Evolutionary conservation across 2,888 invertebrate species (phyloP), one percentile per base, ranked within the genome.

Genomic region (Lasiommata megera): DNA sequence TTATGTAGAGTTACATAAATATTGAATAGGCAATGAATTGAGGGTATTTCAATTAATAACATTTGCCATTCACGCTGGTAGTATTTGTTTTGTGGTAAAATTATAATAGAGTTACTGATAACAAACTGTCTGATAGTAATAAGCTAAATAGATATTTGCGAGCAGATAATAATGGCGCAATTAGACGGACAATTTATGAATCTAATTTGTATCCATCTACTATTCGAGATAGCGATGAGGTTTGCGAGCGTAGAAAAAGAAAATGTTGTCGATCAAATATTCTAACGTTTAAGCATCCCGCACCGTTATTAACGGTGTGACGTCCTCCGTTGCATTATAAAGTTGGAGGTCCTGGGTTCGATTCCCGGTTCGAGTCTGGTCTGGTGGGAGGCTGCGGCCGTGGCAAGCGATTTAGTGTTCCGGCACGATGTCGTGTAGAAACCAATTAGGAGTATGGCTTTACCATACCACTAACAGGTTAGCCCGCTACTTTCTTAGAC

Each of bases 1-100:
- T 76, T 70, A 60, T 68, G 65, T 67, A 57, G 64, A 62, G 61
- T 64, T 66, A 69, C 67, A 69, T 76, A 62, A 70, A 72, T 71
- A 71, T 69, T 74, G 69, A 69, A 74, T 69, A 51, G 58, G 52
- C 58, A 67, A 69, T 65, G 62, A 63, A 71, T 52, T 69, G 67
- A 66, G 67, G 64, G 61, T 65, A 67, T 77, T 74, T 70, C 67
- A 68, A 73, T 74, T 73, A 73, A 73, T 76, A 74, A 67, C 68
- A 72, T 72, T 67, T 71, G 64, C 67, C 62, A 64, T 66, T 62
- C 64, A 61, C 66, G 64, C 60, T 57, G 63, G 60, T 47, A 60
- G 48, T 67, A 63, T 70, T 70, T 69, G 66, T 66, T 67, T 63
- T 70, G 68, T 58, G 67, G 68, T 67, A 53, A 55, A 60, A 64